Evolutionary conservation across 2,888 invertebrate genomes (phyloP).

Genomic region (Drosophila falleni): DNA sequence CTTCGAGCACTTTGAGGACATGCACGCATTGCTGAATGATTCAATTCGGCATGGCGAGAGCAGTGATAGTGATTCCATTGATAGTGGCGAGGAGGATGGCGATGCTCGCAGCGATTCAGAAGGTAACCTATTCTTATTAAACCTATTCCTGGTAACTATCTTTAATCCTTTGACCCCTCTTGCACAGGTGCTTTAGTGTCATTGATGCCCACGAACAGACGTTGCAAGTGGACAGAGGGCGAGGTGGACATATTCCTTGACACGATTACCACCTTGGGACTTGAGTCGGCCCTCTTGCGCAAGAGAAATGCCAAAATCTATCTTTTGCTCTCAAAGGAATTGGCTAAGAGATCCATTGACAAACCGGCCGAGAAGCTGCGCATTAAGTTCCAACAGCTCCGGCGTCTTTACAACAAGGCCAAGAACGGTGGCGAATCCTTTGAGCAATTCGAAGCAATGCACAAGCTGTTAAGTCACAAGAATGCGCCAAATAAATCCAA

Average conservation of each 20-base stretch:
- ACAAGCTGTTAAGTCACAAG: conserved; percentile 58
- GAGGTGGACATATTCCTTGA: conserved; percentile 64
- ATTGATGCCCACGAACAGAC: conserved; percentile 36
- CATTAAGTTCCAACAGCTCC: conserved; percentile 63
- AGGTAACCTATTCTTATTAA: conserved; percentile 31
- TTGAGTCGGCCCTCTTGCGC: conserved; percentile 61
- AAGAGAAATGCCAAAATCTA: conserved; percentile 70
- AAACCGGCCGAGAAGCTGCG: conserved; percentile 70
- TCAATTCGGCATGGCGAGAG: conserved; percentile 9
- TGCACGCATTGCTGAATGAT: conserved; percentile 47
- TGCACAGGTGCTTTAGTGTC: conserved; percentile 49
- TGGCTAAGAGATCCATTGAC: conserved; percentile 49
- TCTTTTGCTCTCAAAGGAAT: conserved; percentile 59
- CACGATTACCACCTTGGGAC: conserved; percentile 56
- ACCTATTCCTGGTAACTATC: no score
- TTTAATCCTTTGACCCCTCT: neutral
- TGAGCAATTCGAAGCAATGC: conserved; percentile 65
- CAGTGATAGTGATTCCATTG: conserved; percentile 41
- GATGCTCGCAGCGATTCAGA: conserved; percentile 52
- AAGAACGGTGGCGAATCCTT: conserved; percentile 57
- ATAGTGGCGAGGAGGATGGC: conserved; percentile 51
- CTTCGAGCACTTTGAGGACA: conserved; percentile 48
- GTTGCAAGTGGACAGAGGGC: conserved; percentile 65
- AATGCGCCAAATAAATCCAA: conserved; percentile 20
- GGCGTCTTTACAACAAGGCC: conserved; percentile 61